Evolutionary conservation across 2,113 vertebrate species (phyloP).

Genomic region (Mola mola): DNA sequence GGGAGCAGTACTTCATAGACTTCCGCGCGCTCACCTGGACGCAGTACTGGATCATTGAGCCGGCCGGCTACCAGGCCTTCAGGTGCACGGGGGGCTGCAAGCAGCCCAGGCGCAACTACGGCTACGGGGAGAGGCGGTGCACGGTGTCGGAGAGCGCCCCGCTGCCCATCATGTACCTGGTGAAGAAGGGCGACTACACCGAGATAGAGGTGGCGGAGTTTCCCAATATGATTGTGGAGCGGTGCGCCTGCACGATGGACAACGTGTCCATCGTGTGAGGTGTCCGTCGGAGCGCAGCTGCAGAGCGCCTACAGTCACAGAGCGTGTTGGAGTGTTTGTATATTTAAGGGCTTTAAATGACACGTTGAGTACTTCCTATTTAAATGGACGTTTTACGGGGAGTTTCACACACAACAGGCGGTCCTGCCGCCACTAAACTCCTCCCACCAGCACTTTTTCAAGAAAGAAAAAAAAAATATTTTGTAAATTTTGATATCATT

Average conservation of each 20-base stretch:
- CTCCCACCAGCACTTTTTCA: slow-evolving; percentile 76
- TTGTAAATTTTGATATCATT: slow-evolving; percentile 67
- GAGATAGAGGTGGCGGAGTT: slow-evolving; percentile 92
- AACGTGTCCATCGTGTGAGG: slow-evolving; percentile 82
- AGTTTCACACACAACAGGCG: slow-evolving; percentile 24
- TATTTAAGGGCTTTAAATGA: slow-evolving; percentile 57
- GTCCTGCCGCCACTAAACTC: slow-evolving; percentile 13
- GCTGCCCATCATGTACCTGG: slow-evolving; percentile 90
- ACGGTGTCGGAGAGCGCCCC: slow-evolving; percentile 82
- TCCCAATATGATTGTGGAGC: slow-evolving; percentile 88
- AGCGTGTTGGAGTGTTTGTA: slow-evolving; percentile 12
- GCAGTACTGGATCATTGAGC: slow-evolving; percentile 89
- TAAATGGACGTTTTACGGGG: slow-evolving; percentile 53
- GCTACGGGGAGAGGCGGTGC: slow-evolving; percentile 83
- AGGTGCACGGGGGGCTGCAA: slow-evolving; percentile 83
- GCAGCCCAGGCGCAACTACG: slow-evolving; percentile 77
- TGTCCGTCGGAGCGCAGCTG: not conserved
- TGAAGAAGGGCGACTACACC: slow-evolving; percentile 88
- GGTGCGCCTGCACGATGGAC: slow-evolving; percentile 85
- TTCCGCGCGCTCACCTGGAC: slow-evolving; percentile 87
- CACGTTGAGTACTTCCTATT: slow-evolving; percentile 77
- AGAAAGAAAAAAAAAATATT: slow-evolving; percentile 26
- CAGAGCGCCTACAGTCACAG: not conserved
- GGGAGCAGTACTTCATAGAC: slow-evolving; percentile 85
- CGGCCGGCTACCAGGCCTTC: slow-evolving; percentile 86